These are phyloP conservation scores for Argyresthia goedartella DNA, from an alignment of 2,888 invertebrate genomes.

Conservation along the genomic window DNA sequence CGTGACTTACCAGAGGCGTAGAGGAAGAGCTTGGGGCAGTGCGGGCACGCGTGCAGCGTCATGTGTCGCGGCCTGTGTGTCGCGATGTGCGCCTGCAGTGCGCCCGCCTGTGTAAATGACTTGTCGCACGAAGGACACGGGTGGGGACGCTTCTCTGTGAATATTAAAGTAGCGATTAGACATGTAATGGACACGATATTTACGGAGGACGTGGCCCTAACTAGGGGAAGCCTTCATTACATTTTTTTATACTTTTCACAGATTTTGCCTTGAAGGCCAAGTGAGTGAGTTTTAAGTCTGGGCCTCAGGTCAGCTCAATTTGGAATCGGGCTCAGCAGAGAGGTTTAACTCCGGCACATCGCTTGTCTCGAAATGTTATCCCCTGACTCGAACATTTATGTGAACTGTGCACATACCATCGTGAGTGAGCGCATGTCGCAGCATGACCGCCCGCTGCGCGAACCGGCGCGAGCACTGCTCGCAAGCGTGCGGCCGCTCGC, in stretches of 20 bases:
- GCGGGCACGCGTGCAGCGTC: constrained; percentile 75
- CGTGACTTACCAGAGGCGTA: constrained; percentile 29
- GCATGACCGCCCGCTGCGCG: constrained; percentile 79
- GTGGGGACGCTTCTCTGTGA: constrained; percentile 73
- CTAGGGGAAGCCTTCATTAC: no score
- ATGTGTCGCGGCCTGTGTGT: constrained; percentile 65
- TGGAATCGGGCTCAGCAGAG: no score
- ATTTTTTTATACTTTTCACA: no score
- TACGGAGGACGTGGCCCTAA: no score
- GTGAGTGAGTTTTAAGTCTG: no score
- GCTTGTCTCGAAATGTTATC: no score
- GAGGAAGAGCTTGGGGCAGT: constrained; percentile 74
- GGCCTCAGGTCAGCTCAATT: no score
- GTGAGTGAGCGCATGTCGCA: constrained; percentile 69
- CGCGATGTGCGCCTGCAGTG: constrained; percentile 74
- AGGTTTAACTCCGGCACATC: no score
- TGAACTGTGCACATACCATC: constrained; percentile 18
- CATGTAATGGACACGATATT: no score
- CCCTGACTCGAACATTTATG: not conserved
- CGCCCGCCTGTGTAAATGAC: constrained; percentile 80
- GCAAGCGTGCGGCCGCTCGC: constrained; percentile 52
- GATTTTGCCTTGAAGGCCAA: no score
- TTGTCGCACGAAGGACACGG: constrained; percentile 75
- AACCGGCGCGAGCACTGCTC: constrained; percentile 55
- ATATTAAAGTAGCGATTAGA: no score